Percentiles rank a stretch among this genome's conserved stretches.
Conservation (phyloP, 2,797 vertebrate genomes). For the Hyperoplus immaculatus region DNA sequence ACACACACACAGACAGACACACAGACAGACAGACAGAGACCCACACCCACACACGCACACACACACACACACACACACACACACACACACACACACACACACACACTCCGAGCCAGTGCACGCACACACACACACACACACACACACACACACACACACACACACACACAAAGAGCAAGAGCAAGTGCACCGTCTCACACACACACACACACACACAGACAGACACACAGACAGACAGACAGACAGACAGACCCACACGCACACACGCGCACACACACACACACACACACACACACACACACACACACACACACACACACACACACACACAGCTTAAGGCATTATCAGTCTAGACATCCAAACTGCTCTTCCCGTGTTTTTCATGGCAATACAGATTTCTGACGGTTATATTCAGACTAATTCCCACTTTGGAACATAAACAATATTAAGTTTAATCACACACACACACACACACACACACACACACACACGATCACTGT, state of each 20-base stretch:
- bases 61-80: slow-evolving; percentile 23
- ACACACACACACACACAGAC: not conserved
- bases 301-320: slow-evolving; percentile 23
- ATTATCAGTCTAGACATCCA: slow-evolving; percentile 56
- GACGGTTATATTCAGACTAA: slow-evolving; percentile 38
- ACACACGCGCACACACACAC: not conserved
- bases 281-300: slow-evolving; percentile 13
- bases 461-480: no score
- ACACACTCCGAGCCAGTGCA: not conserved
- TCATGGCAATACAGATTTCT: slow-evolving; percentile 42
- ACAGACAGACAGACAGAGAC: not conserved
- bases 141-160: slow-evolving; percentile 21
- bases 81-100: slow-evolving; percentile 9
- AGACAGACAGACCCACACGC: slow-evolving; percentile 22
- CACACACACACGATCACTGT: no score
- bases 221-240: slow-evolving; percentile 12
- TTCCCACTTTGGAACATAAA: slow-evolving; percentile 36
- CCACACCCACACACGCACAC: not conserved
- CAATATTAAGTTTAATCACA: slow-evolving; percentile 29
- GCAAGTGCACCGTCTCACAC: not conserved
- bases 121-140: slow-evolving; percentile 11
- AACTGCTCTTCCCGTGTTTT: slow-evolving; percentile 51
- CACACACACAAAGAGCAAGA: not conserved
- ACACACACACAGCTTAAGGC: slow-evolving; percentile 36
- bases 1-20: slow-evolving; percentile 22